These are phyloP conservation scores for Cherax quadricarinatus DNA, from an alignment of 1,140 invertebrate species.

Conservation along the genomic window DNA sequence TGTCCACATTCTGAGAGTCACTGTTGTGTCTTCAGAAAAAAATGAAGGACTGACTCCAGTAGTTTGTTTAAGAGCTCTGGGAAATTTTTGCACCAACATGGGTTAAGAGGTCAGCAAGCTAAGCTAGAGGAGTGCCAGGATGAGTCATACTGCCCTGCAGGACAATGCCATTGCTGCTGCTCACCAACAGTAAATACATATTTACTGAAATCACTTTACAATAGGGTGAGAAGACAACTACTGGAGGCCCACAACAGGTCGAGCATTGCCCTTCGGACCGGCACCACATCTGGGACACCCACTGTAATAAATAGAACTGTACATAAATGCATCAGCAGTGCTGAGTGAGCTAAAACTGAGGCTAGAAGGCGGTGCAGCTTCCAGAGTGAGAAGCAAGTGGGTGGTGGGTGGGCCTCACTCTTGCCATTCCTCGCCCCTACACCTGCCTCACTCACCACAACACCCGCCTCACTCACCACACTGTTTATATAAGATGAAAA, in stretches of 20 bases:
- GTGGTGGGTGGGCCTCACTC: neutral
- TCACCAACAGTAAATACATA: neutral
- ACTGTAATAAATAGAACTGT: constrained; percentile 69
- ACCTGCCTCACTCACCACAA: constrained; percentile 15
- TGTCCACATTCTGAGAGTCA: no score
- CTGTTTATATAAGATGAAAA: constrained; percentile 14
- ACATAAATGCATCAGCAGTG: constrained; percentile 70
- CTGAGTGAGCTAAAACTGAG: constrained; percentile 65
- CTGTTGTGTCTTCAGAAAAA: no score
- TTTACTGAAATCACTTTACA: neutral
- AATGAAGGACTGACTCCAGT: no score
- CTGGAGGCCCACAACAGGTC: neutral
- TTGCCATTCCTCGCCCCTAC: constrained; percentile 20
- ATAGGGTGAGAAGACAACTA: neutral
- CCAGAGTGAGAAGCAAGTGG: constrained; percentile 19
- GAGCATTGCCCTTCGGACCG: neutral
- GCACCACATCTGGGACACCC: constrained; percentile 48
- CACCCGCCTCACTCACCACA: constrained; percentile 48
- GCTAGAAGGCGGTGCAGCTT: constrained; percentile 51
- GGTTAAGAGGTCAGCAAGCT: neutral
- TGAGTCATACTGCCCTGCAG: neutral
- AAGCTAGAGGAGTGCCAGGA: neutral
- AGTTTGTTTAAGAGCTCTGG: no score
- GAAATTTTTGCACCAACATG: neutral
- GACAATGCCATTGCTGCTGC: neutral